These are phyloP conservation scores for Ormyrus labotus DNA, from an alignment of 2,888 invertebrate species.

Conservation along the genomic window DNA sequence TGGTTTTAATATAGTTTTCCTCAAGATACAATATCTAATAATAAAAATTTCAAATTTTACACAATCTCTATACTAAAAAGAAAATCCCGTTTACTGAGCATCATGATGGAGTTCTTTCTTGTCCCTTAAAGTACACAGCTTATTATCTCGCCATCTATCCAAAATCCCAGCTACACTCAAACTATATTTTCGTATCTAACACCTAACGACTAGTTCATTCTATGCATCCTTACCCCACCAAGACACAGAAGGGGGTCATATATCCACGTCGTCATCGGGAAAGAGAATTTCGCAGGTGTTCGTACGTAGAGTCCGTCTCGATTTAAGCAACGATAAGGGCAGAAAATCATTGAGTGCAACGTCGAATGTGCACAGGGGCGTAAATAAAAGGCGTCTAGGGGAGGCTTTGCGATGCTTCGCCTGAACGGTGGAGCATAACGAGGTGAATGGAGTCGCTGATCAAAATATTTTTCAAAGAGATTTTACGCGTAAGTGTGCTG, in stretches of 20 bases:
- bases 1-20: too few species aligned
- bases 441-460: too few species aligned
- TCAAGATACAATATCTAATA: too few species aligned
- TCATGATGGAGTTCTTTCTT: too few species aligned
- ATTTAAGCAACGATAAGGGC: slow-evolving; percentile 46
- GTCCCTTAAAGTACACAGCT: slow-evolving; percentile 13
- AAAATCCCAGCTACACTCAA: slow-evolving; percentile 27
- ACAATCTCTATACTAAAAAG: too few species aligned
- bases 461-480: too few species aligned
- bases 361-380: slow-evolving; percentile 6
- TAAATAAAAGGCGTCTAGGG: slow-evolving; percentile 48
- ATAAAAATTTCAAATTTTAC: too few species aligned
- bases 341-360: slow-evolving; percentile 19
- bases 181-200: slow-evolving; percentile 11
- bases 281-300: slow-evolving; percentile 47
- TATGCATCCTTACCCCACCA: neutral
- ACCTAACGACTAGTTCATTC: too few species aligned
- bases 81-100: too few species aligned
- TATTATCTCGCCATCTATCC: slow-evolving; percentile 43
- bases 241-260: neutral
- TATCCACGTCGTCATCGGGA: neutral
- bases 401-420: neutral
- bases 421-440: neutral
- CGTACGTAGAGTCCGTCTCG: slow-evolving; percentile 12
- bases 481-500: too few species aligned